Evolutionary conservation across 2,888 invertebrate genomes (phyloP).

Genomic region (Drosophila kanekoi): DNA sequence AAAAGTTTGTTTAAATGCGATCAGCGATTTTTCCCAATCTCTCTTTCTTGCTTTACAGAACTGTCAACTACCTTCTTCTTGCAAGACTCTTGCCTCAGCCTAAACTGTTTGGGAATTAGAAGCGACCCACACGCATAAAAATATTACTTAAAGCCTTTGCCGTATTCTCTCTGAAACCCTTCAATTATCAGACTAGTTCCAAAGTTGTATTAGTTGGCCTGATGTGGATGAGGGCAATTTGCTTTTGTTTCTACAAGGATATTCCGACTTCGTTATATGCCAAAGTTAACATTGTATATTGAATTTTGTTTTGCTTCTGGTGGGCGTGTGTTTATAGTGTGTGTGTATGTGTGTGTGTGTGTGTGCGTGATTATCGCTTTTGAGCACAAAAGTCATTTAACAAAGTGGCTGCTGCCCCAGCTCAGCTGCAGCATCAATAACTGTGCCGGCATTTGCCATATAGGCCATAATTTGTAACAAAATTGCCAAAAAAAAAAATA

Average conservation of each 20-base stretch:
- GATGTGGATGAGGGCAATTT: not conserved
- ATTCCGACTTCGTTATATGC: conserved; percentile 14
- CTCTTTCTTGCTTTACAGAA: too few species aligned
- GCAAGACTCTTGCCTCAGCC: not conserved
- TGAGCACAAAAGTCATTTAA: conserved; percentile 66
- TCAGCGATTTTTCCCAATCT: too few species aligned
- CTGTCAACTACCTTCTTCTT: too few species aligned
- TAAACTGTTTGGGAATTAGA: not conserved
- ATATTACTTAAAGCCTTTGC: too few species aligned
- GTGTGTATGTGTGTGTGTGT: conserved; percentile 24
- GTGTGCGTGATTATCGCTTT: conserved; percentile 61
- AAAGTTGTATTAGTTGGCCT: too few species aligned
- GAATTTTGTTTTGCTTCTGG: conserved; percentile 8
- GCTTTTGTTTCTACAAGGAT: not conserved
- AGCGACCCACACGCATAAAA: not conserved
- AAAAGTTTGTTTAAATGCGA: too few species aligned
- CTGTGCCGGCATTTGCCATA: conserved; percentile 18
- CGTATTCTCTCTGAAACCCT: too few species aligned
- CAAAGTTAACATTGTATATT: conserved; percentile 16
- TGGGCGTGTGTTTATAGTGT: not conserved
- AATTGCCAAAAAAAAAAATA: conserved; percentile 1
- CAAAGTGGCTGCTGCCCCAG: conserved; percentile 56
- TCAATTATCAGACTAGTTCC: too few species aligned
- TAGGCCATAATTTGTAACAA: conserved; percentile 43
- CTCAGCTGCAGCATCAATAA: conserved; percentile 49